Base-by-base conservation (phyloP, 2,888 invertebrate genomes). In the Yponomeuta cagnagella region DNA sequence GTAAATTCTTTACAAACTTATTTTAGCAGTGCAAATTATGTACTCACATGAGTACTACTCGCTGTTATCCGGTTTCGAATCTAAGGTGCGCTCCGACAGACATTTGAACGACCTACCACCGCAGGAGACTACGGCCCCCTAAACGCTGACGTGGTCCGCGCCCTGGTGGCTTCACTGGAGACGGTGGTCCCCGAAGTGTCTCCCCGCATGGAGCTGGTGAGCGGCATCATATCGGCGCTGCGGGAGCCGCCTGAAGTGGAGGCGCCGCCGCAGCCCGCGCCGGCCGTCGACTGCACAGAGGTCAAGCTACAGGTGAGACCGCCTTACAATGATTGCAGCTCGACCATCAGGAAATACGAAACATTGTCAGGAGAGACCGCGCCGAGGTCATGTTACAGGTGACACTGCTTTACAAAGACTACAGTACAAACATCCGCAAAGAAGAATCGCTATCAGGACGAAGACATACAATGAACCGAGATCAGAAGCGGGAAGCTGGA, bases 161-260 rank as follows among this genome's bases (percentile, higher is more conserved):
- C 89, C 1, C 85, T 91, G 74, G 91, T 91, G 15, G 79, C 79
- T 0, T 89, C 90, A 0, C 75, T 93, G 2, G 88, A 89, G 69
- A 75, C 90, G 69, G 89, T 91, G 0, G 77, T 91, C 1, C 84
- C 89, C 0, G 92, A 92, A 4, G 84, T 90, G 69, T 77, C 86
- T 0, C 79, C 80, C 0, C 88, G 94, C 4, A 83, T 94, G 73
- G 90, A 90, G 71, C 84, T 93, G 71, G 80, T 94, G 64, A 89
- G 88, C 43, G 93, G 93, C 63, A 87, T 93, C 5, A 87, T 95
- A 64, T 85, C 93, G 1, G 91, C 94, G 8, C 85, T 95, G 66
- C 83, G 93, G 0, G 94, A 94, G 75, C 93, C 94, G 10, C 91
- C 86, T 2, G 90, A 91, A 30, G 78, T 76, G 0, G 87, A 88